These are phyloP conservation scores for Gymnocheta viridis DNA, from an alignment of 2,888 invertebrate genomes.

Conservation along the genomic window DNA sequence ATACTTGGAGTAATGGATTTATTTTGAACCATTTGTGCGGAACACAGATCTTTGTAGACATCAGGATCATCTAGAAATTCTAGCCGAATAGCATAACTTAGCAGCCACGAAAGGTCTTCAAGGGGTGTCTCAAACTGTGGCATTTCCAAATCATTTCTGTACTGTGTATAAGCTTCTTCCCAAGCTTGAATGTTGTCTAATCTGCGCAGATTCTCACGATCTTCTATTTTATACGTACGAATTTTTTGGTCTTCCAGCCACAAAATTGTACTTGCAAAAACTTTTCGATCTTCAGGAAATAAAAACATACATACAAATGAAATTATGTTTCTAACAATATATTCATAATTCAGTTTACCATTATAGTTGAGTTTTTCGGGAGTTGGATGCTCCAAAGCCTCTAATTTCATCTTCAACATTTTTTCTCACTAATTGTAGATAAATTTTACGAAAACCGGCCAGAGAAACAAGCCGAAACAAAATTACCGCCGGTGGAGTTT, in stretches of 20 bases:
- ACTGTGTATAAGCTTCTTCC: slow-evolving; percentile 87
- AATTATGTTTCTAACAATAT: neutral
- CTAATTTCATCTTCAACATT: slow-evolving; percentile 91
- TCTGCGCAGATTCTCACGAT: slow-evolving; percentile 88
- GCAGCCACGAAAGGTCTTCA: slow-evolving; percentile 92
- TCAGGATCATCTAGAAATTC: slow-evolving; percentile 91
- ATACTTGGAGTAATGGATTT: slow-evolving; percentile 86
- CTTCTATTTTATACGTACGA: slow-evolving; percentile 92
- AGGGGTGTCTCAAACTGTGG: slow-evolving; percentile 85
- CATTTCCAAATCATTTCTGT: slow-evolving; percentile 89
- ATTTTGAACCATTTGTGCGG: slow-evolving; percentile 84
- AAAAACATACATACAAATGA: neutral
- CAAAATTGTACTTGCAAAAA: slow-evolving; percentile 90
- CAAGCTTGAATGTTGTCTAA: slow-evolving; percentile 86
- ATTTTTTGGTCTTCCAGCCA: slow-evolving; percentile 98
- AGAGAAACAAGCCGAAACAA: neutral
- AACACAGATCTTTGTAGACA: slow-evolving; percentile 87
- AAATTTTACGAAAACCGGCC: slow-evolving; percentile 27
- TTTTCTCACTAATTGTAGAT: neutral
- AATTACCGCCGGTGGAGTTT: too few species aligned
- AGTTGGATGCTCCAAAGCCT: slow-evolving; percentile 90
- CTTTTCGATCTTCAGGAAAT: slow-evolving; percentile 87
- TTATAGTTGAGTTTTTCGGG: slow-evolving; percentile 87
- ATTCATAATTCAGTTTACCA: slow-evolving; percentile 83
- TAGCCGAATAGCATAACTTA: slow-evolving; percentile 91